A percentile compares a stretch with the other conserved stretches of the same genome.
Evolutionary conservation across 2,113 vertebrate species (phyloP).

Genomic region (Lasiurus borealis): DNA sequence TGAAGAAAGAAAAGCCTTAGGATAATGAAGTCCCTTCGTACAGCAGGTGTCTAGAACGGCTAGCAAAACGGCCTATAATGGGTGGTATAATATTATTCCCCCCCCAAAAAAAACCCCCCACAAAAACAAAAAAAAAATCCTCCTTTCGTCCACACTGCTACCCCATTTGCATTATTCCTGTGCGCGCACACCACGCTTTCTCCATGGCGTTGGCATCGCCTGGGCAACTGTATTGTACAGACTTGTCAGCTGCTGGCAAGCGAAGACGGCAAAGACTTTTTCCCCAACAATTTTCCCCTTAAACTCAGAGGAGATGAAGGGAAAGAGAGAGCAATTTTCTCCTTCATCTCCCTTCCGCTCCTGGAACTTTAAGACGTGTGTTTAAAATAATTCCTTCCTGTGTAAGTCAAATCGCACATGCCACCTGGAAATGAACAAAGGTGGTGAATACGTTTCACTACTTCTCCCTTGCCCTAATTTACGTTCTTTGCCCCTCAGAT

Average conservation of each 20-base stretch:
- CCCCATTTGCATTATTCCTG: constrained; percentile 17
- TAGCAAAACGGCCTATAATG: neutral
- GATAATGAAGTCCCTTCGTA: neutral
- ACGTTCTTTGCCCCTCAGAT: constrained; percentile 26
- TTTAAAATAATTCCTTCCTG: neutral
- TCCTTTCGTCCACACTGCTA: neutral
- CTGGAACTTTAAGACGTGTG: constrained; percentile 27
- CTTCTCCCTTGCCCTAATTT: neutral
- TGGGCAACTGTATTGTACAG: constrained; percentile 36
- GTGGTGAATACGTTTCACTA: neutral
- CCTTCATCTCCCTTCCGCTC: constrained; percentile 22
- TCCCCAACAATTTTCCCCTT: neutral
- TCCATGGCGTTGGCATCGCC: neutral
- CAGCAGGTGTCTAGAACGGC: neutral
- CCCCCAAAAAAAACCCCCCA: neutral
- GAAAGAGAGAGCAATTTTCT: neutral
- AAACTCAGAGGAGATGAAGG: neutral
- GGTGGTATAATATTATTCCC: neutral
- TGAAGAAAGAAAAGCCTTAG: neutral
- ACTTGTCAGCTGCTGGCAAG: constrained; percentile 49
- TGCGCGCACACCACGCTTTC: neutral
- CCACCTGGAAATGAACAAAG: constrained; percentile 23
- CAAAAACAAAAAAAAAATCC: neutral
- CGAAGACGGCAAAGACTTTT: neutral
- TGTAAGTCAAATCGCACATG: neutral